These are phyloP conservation scores for Pandemis cinnamomeana DNA, from an alignment of 2,888 invertebrate genomes.

Conservation along the genomic window DNA sequence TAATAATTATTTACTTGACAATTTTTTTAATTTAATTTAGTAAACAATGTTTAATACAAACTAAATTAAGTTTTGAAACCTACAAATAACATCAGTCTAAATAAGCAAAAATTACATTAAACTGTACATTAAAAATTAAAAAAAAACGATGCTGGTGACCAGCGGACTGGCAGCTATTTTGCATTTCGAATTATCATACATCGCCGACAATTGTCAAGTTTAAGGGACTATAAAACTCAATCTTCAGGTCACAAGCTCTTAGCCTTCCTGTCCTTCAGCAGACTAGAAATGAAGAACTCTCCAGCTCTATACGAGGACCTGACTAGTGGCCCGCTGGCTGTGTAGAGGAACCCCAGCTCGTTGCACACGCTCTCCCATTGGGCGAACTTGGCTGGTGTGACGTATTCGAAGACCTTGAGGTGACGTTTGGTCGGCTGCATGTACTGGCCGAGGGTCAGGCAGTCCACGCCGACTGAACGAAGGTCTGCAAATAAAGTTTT, in stretches of 20 bases:
- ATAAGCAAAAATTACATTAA: no score
- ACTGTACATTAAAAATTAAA: no score
- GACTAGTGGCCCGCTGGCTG: slow-evolving; percentile 98
- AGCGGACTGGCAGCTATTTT: no score
- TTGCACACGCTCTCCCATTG: slow-evolving; percentile 93
- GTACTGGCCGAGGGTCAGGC: slow-evolving; percentile 98
- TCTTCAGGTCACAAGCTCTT: slow-evolving; percentile 63
- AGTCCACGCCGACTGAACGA: slow-evolving; percentile 93
- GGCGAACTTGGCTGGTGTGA: slow-evolving; percentile 96
- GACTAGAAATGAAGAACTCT: slow-evolving; percentile 94
- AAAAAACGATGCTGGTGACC: no score
- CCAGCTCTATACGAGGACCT: slow-evolving; percentile 99
- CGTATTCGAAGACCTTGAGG: slow-evolving; percentile 97
- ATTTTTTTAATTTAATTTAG: no score
- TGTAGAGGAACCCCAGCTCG: slow-evolving; percentile 96
- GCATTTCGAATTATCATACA: no score
- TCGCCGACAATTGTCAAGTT: no score
- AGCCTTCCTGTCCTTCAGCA: slow-evolving; percentile 86
- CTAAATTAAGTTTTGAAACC: no score
- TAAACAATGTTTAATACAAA: no score
- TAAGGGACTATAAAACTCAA: not conserved
- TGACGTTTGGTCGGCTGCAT: slow-evolving; percentile 99
- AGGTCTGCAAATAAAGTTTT: slow-evolving; percentile 85
- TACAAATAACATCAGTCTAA: no score
- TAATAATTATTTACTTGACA: no score